Conservation (phyloP, 2,888 invertebrate genomes). For the Podotricha telesiphe region DNA sequence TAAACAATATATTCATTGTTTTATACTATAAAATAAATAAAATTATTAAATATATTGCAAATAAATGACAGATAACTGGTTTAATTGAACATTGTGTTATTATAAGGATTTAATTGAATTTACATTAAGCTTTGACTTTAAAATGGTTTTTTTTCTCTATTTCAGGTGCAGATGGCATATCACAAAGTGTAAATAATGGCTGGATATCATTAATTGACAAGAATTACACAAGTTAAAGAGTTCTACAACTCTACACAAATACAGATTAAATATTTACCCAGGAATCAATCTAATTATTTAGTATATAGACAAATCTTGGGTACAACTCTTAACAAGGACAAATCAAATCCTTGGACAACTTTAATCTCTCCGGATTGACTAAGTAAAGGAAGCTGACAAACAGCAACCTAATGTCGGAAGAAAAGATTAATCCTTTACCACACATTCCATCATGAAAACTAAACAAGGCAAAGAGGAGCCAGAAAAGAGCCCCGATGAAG, state of each 20-base stretch:
- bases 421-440: constrained; percentile 73
- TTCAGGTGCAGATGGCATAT: constrained; percentile 69
- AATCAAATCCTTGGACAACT: background rate
- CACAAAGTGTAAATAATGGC: constrained; percentile 53
- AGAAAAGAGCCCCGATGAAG: constrained; percentile 76
- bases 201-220: constrained; percentile 55
- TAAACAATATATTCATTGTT: constrained; percentile 14
- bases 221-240: constrained; percentile 48
- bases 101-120: background rate
- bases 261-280: constrained; percentile 24
- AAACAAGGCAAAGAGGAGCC: constrained; percentile 77
- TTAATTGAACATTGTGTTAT: background rate
- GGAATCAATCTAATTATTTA: constrained; percentile 19
- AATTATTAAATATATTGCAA: constrained; percentile 3
- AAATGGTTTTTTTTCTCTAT: constrained; percentile 44
- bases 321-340: background rate
- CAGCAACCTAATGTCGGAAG: constrained; percentile 77
- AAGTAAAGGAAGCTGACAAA: constrained; percentile 50
- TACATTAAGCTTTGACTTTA: constrained; percentile 8
- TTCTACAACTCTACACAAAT: constrained; percentile 40
- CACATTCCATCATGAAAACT: constrained; percentile 83
- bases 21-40: constrained; percentile 8
- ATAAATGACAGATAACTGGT: constrained; percentile 3
- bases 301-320: background rate
- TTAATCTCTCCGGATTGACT: constrained; percentile 26